These are phyloP conservation scores for Centropus bengalensis DNA, from an alignment of 2,113 vertebrate genomes.

Conservation along the genomic window DNA sequence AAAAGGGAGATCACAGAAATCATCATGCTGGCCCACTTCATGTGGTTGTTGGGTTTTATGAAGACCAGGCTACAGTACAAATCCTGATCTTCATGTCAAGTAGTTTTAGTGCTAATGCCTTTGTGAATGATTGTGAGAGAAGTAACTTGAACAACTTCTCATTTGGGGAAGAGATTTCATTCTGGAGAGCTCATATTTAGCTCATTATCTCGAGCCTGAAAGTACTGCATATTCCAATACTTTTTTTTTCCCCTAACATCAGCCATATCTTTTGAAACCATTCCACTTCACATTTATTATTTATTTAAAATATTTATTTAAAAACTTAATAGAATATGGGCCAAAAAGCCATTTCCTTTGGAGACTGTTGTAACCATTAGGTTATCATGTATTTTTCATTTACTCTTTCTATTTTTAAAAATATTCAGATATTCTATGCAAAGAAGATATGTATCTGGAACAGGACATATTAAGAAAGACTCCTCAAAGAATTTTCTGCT, in stretches of 20 bases:
- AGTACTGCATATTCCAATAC: not conserved
- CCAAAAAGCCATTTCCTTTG: not conserved
- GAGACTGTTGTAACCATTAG: not conserved
- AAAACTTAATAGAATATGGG: not conserved
- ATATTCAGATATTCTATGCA: not conserved
- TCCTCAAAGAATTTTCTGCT: not conserved
- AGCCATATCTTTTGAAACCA: not conserved
- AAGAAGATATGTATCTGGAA: not conserved
- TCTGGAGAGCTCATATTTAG: not conserved
- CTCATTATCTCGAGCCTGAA: not conserved
- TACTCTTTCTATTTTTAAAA: not conserved
- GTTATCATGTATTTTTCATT: constrained; percentile 21
- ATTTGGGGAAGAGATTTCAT: not conserved
- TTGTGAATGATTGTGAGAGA: not conserved
- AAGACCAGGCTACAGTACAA: not conserved
- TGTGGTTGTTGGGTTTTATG: not conserved
- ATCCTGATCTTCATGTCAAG: not conserved
- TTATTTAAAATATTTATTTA: not conserved
- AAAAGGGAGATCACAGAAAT: not conserved
- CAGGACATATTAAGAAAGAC: not conserved
- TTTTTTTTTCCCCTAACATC: not conserved
- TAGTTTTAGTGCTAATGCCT: not conserved
- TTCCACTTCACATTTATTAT: constrained; percentile 27
- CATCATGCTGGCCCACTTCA: not conserved
- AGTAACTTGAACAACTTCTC: not conserved